phyloP scores from a whole-genome alignment of 2,113 vertebrate species.

The Bombycilla garrulus region DNA sequence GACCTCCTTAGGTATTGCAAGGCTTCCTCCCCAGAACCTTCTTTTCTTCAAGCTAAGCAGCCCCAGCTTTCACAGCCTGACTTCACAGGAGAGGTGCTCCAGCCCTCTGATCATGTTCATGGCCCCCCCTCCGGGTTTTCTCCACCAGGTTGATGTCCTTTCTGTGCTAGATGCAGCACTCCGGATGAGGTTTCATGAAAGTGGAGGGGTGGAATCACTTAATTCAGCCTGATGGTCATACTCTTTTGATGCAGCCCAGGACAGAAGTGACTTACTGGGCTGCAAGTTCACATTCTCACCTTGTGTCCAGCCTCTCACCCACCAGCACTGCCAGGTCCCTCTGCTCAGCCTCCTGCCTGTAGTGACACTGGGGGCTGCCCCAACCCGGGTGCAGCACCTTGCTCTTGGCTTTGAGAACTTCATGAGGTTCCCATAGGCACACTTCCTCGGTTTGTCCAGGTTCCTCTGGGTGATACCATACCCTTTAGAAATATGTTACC shows the following conservation, averaged over 20 bases:
- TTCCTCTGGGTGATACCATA: background rate
- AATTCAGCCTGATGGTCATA: background rate
- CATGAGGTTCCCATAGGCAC: rapidly evolving
- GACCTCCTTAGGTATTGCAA: background rate
- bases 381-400: background rate
- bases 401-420: background rate
- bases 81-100: background rate
- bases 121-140: background rate
- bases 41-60: background rate
- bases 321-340: background rate
- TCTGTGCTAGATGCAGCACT: background rate
- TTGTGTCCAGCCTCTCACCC: background rate
- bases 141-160: background rate
- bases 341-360: background rate
- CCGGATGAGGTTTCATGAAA: background rate
- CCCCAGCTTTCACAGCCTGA: background rate
- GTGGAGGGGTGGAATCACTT: background rate
- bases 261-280: background rate
- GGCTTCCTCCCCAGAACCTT: background rate
- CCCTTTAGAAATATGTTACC: background rate
- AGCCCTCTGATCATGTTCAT: background rate
- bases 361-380: background rate
- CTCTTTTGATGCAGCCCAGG: background rate
- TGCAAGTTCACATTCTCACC: background rate
- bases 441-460: background rate